Evolutionary conservation across 1,140 invertebrate species (phyloP).

Genomic region (Drosophila cardini): DNA sequence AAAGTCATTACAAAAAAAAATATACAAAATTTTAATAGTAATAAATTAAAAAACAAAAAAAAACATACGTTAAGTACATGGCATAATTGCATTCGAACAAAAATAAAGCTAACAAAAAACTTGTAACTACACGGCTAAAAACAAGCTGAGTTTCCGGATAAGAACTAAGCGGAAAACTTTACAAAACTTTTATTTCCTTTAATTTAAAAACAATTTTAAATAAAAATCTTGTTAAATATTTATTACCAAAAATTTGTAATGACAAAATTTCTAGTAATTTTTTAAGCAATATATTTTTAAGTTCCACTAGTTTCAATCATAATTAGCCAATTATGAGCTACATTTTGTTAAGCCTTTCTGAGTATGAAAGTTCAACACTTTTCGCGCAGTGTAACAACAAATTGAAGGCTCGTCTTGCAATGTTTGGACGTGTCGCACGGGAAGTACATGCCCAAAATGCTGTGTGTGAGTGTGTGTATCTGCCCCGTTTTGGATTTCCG

Average conservation of each 20-base stretch:
- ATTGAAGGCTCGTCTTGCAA: constrained; percentile 14
- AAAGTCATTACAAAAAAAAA: constrained; percentile 46
- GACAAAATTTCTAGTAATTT: too few relatives aligned
- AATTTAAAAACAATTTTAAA: too few relatives aligned
- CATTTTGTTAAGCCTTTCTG: too few relatives aligned
- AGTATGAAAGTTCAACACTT: neutral
- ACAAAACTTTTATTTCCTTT: too few relatives aligned
- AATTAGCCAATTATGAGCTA: too few relatives aligned
- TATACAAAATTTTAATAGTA: constrained; percentile 20
- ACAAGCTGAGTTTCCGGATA: too few relatives aligned
- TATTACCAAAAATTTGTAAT: too few relatives aligned
- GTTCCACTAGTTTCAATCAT: too few relatives aligned
- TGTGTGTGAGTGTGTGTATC: constrained; percentile 9
- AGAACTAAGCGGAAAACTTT: too few relatives aligned
- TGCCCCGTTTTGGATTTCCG: constrained; percentile 67
- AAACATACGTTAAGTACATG: constrained; percentile 58
- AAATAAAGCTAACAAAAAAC: constrained; percentile 2
- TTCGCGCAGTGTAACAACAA: constrained; percentile 18
- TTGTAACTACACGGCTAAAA: neutral
- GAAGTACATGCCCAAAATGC: constrained; percentile 66
- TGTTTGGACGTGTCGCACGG: constrained; percentile 40
- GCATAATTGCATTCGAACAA: constrained; percentile 59
- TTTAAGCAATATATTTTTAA: too few relatives aligned
- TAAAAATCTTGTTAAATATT: too few relatives aligned
- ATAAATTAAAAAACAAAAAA: constrained; percentile 8